Base-by-base conservation (phyloP, 2,888 invertebrate genomes). In the Lasioglossum morio region DNA sequence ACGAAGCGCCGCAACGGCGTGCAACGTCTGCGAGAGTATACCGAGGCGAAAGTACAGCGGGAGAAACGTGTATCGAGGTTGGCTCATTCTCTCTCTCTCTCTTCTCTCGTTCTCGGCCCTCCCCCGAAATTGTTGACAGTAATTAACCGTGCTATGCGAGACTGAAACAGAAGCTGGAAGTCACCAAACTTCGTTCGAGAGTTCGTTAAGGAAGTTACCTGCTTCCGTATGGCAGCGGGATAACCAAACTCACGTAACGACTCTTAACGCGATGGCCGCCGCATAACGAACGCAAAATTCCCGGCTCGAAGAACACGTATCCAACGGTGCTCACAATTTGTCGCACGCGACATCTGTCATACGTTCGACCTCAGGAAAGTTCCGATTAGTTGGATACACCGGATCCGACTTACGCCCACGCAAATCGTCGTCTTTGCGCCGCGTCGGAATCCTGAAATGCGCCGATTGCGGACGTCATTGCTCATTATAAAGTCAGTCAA, bases 201-300 rank as follows among this genome's bases (percentile, higher is more conserved):
- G 91, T 91, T 91, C 90, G 91, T 91, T 91, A 91, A 88, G 85
- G 81, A 86, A 91, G 90, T 91, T 91, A 85, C 82, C 79, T 78
- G 87, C 88, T 88, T 89, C 84, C 90, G 82, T 90, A 88, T 81
- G 88, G 89, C 83, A 83, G 84, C 72, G 88, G 69, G 90, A 91
- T 91, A 91, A 84, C 87, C 87, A 85, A 91, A 91, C 87, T 91
- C 85, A 77, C 86, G 88, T 91, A 91, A 91, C 91, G 90, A 91
- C 91, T 90, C 90, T 90, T 91, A 89, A 91, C 88, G 84, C 87
- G 87, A 87, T 82, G 89, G 86, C 84, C 86, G 78, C 77, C 72
- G 53, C 79, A 85, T 84, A 82, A 86, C 83, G 87, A 87, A 87
- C 77, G 84, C 72, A 79, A 90, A 90, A 84, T 89, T 91, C 85